These are phyloP conservation scores for Stenodera caucasica DNA, from an alignment of 2,888 invertebrate genomes.

Conservation along the genomic window DNA sequence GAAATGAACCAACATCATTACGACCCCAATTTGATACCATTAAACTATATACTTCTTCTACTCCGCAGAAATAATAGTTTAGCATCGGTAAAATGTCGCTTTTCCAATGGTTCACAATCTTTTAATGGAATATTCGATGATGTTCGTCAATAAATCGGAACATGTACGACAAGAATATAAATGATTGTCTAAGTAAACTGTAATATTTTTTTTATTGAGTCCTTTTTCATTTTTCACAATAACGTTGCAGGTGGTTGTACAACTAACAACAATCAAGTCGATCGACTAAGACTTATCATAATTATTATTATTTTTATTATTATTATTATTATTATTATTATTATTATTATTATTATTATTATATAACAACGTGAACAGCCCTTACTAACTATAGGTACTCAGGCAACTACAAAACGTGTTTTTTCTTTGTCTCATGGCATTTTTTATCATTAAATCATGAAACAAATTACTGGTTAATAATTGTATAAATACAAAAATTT, in stretches of 20 bases:
- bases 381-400: slow-evolving; percentile 57
- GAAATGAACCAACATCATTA: not conserved
- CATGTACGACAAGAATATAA: no score
- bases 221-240: slow-evolving; percentile 52
- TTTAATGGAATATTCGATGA: no score
- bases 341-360: slow-evolving; percentile 39
- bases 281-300: slow-evolving; percentile 49
- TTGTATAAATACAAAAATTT: slow-evolving; percentile 34
- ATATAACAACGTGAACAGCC: slow-evolving; percentile 59
- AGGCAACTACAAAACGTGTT: slow-evolving; percentile 55
- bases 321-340: slow-evolving; percentile 48
- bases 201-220: slow-evolving; percentile 56
- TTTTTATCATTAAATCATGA: slow-evolving; percentile 37
- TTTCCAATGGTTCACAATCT: no score
- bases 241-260: slow-evolving; percentile 54
- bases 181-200: slow-evolving; percentile 45
- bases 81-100: no score
- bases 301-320: no score
- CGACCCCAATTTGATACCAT: no score
- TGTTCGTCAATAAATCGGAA: no score
- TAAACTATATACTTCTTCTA: no score
- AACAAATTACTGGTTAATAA: slow-evolving; percentile 53
- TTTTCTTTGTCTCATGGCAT: slow-evolving; percentile 47
- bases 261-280: slow-evolving; percentile 55
- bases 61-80: no score